Evolutionary conservation across 2,888 invertebrate species (phyloP), one percentile per base, ranked within the genome.

Genomic region (Dryomyza anilis): DNA sequence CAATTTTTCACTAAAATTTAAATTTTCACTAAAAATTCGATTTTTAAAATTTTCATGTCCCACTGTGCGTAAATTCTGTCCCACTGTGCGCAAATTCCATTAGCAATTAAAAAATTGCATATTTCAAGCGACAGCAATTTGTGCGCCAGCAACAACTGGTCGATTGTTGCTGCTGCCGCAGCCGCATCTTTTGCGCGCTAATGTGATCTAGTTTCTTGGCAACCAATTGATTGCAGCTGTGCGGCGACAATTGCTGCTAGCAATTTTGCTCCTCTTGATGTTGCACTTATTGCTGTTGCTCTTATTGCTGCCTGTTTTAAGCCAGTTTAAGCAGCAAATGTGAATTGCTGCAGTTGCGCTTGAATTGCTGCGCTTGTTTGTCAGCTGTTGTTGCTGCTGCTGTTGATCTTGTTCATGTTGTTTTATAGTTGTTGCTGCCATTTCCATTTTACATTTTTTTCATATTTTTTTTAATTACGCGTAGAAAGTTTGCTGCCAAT

Each of bases 201-300:
- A 45, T 52, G 55, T 63, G 65, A 65, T 65, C 65, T 60, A 64
- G 63, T 65, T 65, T 36, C 21, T 60, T 60, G 50, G 50, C 60
- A 50, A 25, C 60, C 48, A 60, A 68, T 66, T 66, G 61, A 66
- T 59, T 68, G 68, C 68, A 68, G 68, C 68, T 68, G 68, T 64
- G 64, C 60, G 29, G 55, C 46, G 56, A 48, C 56, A 45, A 36
- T 33, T 30, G 60, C 16, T 29, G 30, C 33, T 27, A n/a, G n/a
- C n/a, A n/a, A n/a, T n/a, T n/a, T n/a, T n/a, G n/a, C n/a, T n/a
- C n/a, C n/a, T n/a, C n/a, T n/a, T n/a, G n/a, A n/a, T n/a, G 57
- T 29, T 19, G 58, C 30, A 25, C 21, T 30, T n/a, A 16, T 10
- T 21, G 30, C 59, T 27, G 10, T 7, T 19, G 30, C 27, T 45